A percentile compares a stretch with the other conserved stretches of the same genome.
These are phyloP conservation scores for Nasonia longicornis DNA, from an alignment of 1,140 invertebrate genomes.

Conservation along the genomic window DNA sequence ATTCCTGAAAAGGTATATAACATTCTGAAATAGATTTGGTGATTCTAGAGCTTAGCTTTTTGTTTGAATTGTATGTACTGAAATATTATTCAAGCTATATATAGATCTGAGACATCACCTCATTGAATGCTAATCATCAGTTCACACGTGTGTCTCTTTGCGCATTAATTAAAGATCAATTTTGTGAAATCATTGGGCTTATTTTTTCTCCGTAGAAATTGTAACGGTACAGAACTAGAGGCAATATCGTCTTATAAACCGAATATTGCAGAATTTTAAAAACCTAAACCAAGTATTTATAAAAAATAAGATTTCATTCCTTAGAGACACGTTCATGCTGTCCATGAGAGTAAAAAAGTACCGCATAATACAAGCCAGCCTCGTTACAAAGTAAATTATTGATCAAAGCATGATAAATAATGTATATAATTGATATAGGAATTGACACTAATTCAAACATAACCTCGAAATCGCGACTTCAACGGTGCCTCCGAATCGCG, in stretches of 20 bases:
- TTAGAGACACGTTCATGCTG: neutral
- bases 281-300: neutral
- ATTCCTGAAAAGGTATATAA: too few species aligned
- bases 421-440: conserved; percentile 43
- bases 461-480: conserved; percentile 5
- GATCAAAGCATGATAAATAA: conserved; percentile 46
- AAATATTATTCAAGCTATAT: conserved; percentile 41
- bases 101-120: conserved; percentile 50
- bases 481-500: neutral
- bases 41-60: neutral
- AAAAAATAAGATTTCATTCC: neutral
- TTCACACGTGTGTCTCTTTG: conserved; percentile 46
- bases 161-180: conserved; percentile 58
- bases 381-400: neutral
- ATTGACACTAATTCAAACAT: conserved; percentile 36
- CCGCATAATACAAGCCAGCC: neutral
- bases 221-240: neutral
- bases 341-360: neutral
- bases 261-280: conserved; percentile 8
- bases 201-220: conserved; percentile 45
- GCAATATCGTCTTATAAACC: conserved; percentile 1
- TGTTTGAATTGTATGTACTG: conserved; percentile 24
- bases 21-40: neutral
- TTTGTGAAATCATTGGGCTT: conserved; percentile 57
- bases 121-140: conserved; percentile 62